These are phyloP conservation scores for Sinonovacula constricta DNA, from an alignment of 1,140 invertebrate species.

Conservation along the genomic window DNA sequence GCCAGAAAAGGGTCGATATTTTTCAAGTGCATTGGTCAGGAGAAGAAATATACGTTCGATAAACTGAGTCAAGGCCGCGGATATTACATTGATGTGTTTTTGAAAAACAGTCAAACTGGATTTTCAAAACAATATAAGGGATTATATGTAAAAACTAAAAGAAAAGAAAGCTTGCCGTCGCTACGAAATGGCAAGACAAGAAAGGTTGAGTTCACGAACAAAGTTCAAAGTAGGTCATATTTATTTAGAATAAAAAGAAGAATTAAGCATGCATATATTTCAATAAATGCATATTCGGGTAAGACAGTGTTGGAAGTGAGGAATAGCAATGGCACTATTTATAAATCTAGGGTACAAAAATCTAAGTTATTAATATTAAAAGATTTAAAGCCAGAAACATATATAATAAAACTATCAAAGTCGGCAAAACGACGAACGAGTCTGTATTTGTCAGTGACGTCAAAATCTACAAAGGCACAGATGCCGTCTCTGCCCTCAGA, in stretches of 20 bases:
- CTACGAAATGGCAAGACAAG: conserved; percentile 60
- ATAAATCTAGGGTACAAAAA: conserved; percentile 27
- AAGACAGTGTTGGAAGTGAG: conserved; percentile 30
- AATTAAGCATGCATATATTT: conserved; percentile 40
- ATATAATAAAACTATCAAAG: conserved; percentile 59
- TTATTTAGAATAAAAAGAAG: conserved; percentile 35
- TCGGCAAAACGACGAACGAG: conserved; percentile 48
- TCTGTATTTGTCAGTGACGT: conserved; percentile 59
- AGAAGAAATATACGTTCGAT: conserved; percentile 68
- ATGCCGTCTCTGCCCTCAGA: conserved; percentile 66
- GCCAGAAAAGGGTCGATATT: conserved; percentile 54
- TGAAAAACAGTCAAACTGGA: conserved; percentile 65
- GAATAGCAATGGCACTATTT: conserved; percentile 30
- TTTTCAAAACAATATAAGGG: conserved; percentile 67
- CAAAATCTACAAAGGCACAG: conserved; percentile 53
- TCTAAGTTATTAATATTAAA: conserved; percentile 61
- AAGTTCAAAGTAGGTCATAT: conserved; percentile 12
- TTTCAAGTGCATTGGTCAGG: conserved; percentile 69
- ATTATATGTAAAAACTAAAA: conserved; percentile 58
- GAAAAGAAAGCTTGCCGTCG: conserved; percentile 35
- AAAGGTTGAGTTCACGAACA: conserved; percentile 55
- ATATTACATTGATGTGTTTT: conserved; percentile 76
- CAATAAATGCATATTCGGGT: conserved; percentile 32
- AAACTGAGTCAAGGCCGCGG: conserved; percentile 60
- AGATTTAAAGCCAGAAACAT: conserved; percentile 58